Evolutionary conservation across 2,113 vertebrate genomes (phyloP).

Genomic region (Camelus dromedarius): DNA sequence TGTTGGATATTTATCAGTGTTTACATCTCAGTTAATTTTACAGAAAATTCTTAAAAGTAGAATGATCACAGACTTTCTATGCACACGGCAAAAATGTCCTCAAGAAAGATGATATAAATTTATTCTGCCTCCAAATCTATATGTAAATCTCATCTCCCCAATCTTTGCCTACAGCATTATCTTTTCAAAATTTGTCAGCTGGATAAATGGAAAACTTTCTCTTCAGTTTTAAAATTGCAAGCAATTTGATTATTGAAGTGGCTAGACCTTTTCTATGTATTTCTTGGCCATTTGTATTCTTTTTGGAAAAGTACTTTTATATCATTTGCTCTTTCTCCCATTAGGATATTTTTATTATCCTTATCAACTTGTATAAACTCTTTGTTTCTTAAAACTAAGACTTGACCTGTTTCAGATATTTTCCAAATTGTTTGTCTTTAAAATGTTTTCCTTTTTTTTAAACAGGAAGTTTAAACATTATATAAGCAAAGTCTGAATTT

Average conservation of each 20-base stretch:
- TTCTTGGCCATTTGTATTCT: neutral
- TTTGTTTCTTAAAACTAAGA: neutral
- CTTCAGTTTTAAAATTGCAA: slow-evolving; percentile 34
- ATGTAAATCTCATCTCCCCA: slow-evolving; percentile 40
- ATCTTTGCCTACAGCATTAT: slow-evolving; percentile 6
- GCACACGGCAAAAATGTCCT: slow-evolving; percentile 20
- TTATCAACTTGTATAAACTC: neutral
- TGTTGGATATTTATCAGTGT: slow-evolving; percentile 16
- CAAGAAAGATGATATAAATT: slow-evolving; percentile 48
- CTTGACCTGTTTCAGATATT: neutral
- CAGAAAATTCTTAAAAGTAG: slow-evolving; percentile 16
- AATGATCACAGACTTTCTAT: neutral
- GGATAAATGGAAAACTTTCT: neutral
- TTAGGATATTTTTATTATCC: slow-evolving; percentile 25
- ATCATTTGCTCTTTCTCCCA: neutral
- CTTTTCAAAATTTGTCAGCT: slow-evolving; percentile 40
- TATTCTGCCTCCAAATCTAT: neutral
- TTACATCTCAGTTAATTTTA: slow-evolving; percentile 56
- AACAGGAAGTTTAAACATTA: neutral
- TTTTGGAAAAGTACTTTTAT: neutral
- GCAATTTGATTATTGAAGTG: neutral
- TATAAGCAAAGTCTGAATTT: neutral
- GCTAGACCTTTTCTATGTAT: neutral
- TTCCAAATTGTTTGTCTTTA: neutral
- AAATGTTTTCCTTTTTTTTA: neutral